A percentile compares a stretch with the other conserved stretches of the same genome.
These are phyloP conservation scores for Tridacna gigas DNA, from an alignment of 2,888 invertebrate genomes.

Conservation along the genomic window DNA sequence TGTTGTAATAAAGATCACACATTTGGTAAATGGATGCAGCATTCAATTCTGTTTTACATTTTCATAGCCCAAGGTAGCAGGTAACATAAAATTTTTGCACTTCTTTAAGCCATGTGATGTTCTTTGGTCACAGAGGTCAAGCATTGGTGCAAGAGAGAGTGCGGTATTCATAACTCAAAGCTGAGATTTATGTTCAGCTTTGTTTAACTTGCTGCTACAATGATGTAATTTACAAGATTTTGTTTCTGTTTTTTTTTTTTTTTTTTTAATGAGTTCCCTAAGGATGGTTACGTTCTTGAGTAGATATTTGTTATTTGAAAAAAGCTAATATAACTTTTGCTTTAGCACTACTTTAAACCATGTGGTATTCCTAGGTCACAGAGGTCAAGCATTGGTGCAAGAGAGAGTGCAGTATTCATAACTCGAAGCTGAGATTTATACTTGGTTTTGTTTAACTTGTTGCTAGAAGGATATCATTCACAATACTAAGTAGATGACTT, in stretches of 20 bases:
- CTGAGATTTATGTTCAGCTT: not conserved
- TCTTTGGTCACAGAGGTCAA: not conserved
- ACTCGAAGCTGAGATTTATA: not conserved
- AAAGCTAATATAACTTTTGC: not conserved
- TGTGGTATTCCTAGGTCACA: not conserved
- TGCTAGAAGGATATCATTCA: not conserved
- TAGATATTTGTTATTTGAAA: too few species aligned
- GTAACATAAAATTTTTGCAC: not conserved
- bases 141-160: slow-evolving; percentile 6
- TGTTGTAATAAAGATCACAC: too few species aligned
- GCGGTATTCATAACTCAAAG: slow-evolving; percentile 23
- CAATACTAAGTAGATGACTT: too few species aligned
- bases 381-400: not conserved
- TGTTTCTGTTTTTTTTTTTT: too few species aligned
- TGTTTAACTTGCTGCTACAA: slow-evolving; percentile 18
- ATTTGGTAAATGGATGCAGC: too few species aligned
- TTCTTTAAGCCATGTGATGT: not conserved
- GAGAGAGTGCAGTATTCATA: not conserved
- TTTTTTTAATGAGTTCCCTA: too few species aligned
- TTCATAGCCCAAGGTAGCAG: too few species aligned
- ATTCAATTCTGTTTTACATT: too few species aligned
- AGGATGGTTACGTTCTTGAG: too few species aligned
- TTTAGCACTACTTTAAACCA: not conserved
- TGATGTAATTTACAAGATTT: not conserved
- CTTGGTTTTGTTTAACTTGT: not conserved